Conservation (phyloP, 23 tunicate species). For the Halocynthia roretzi region DNA sequence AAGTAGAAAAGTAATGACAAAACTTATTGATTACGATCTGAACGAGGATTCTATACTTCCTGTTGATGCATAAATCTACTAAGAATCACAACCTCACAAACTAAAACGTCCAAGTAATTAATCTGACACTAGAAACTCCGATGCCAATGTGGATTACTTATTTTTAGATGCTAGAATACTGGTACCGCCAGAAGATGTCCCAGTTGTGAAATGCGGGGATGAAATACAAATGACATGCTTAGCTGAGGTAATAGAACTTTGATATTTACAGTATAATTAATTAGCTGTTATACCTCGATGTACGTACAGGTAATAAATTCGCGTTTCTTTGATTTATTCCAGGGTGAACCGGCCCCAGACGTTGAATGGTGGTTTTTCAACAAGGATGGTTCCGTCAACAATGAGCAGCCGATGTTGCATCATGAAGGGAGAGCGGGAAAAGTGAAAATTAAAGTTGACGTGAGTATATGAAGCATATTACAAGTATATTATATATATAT, state of each 20-base stretch:
- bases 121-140: too few relatives aligned
- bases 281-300: background rate
- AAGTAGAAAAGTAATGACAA: too few relatives aligned
- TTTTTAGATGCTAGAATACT: constrained; percentile 29
- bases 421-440: constrained; percentile 35
- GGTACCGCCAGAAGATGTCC: constrained; percentile 65
- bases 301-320: background rate
- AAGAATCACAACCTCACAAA: too few relatives aligned
- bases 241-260: constrained; percentile 19
- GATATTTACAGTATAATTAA: background rate
- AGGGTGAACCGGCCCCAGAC: constrained; percentile 36
- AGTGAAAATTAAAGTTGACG: constrained; percentile 49
- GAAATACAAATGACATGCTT: constrained; percentile 59
- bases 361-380: constrained; percentile 64
- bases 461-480: background rate
- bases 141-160: too few relatives aligned
- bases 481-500: too few relatives aligned
- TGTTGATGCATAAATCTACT: too few relatives aligned
- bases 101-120: too few relatives aligned
- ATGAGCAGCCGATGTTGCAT: constrained; percentile 9
- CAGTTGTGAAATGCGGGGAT: constrained; percentile 56
- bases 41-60: too few relatives aligned
- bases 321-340: background rate
- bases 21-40: too few relatives aligned
- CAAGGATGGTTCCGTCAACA: background rate